These are phyloP conservation scores for Ladona fulva DNA, from an alignment of 1,140 invertebrate genomes.

Conservation along the genomic window DNA sequence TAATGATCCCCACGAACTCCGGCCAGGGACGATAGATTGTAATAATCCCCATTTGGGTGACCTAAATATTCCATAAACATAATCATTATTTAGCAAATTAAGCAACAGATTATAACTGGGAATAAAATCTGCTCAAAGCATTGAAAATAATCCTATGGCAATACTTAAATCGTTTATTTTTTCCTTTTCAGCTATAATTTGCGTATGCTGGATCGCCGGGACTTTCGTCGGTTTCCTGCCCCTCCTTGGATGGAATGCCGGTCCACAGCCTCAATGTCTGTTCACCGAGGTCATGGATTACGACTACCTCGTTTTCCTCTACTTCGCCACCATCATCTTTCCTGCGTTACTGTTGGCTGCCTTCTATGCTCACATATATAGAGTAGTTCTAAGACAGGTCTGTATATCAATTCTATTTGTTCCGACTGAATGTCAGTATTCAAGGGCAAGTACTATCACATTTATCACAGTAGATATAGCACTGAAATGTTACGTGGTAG, in stretches of 20 bases:
- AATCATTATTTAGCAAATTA: too few relatives aligned
- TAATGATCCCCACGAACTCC: too few relatives aligned
- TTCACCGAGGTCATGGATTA: conserved; percentile 83
- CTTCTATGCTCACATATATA: conserved; percentile 82
- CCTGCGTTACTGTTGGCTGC: conserved; percentile 71
- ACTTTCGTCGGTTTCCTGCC: conserved; percentile 71
- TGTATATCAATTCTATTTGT: neutral
- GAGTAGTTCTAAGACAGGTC: conserved; percentile 80
- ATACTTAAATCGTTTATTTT: conserved; percentile 18
- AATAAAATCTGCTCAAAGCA: too few relatives aligned
- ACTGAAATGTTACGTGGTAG: too few relatives aligned
- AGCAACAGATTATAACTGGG: too few relatives aligned
- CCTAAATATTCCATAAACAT: too few relatives aligned
- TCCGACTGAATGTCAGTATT: too few relatives aligned
- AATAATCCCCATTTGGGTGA: too few relatives aligned
- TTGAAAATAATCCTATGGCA: too few relatives aligned
- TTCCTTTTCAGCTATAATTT: conserved; percentile 64
- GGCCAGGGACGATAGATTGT: too few relatives aligned
- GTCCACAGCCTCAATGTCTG: conserved; percentile 48
- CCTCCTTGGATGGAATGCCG: conserved; percentile 74
- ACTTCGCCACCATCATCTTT: conserved; percentile 79
- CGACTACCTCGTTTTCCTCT: conserved; percentile 77
- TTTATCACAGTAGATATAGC: too few relatives aligned
- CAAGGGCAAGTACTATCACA: too few relatives aligned
- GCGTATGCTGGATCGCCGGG: conserved; percentile 74